A percentile compares a stretch with the other conserved stretches of the same genome.
These are phyloP conservation scores for Electrona antarctica DNA, from an alignment of 2,113 vertebrate species.

Conservation along the genomic window DNA sequence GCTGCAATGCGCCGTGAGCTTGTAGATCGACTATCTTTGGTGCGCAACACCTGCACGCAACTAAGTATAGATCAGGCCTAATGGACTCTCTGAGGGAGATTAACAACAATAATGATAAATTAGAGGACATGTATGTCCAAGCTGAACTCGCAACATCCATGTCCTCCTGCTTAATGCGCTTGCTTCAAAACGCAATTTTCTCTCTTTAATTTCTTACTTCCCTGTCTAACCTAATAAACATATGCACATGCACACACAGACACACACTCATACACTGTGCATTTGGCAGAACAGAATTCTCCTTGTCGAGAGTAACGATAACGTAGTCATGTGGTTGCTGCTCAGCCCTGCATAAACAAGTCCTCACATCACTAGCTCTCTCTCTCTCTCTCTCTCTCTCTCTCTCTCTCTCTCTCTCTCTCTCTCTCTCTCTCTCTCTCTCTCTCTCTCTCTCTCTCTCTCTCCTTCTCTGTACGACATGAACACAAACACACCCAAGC, in stretches of 20 bases:
- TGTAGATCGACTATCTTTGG: too few relatives aligned
- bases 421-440: constrained; percentile 6
- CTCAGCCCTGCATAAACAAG: constrained; percentile 35
- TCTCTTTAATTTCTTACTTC: not conserved
- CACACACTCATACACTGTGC: not conserved
- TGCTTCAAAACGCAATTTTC: not conserved
- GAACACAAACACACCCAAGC: not conserved
- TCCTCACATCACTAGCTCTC: not conserved
- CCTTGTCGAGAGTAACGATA: constrained; percentile 1
- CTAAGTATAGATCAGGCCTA: not conserved
- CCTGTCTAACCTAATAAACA: not conserved
- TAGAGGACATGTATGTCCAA: not conserved
- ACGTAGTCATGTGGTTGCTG: constrained; percentile 29
- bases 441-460: not conserved
- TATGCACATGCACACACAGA: not conserved
- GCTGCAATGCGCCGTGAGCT: too few relatives aligned
- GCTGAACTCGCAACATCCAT: not conserved
- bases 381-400: constrained; percentile 11
- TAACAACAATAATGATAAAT: constrained; percentile 15
- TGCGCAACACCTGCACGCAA: too few relatives aligned
- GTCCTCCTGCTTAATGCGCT: constrained; percentile 7
- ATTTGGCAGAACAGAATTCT: constrained; percentile 11
- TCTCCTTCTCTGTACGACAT: too few relatives aligned
- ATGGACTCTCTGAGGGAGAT: constrained; percentile 16
- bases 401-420: constrained; percentile 9